Evolutionary conservation across 2,113 vertebrate species (phyloP), one percentile per base, ranked within the genome.

Genomic region (Chionis minor): DNA sequence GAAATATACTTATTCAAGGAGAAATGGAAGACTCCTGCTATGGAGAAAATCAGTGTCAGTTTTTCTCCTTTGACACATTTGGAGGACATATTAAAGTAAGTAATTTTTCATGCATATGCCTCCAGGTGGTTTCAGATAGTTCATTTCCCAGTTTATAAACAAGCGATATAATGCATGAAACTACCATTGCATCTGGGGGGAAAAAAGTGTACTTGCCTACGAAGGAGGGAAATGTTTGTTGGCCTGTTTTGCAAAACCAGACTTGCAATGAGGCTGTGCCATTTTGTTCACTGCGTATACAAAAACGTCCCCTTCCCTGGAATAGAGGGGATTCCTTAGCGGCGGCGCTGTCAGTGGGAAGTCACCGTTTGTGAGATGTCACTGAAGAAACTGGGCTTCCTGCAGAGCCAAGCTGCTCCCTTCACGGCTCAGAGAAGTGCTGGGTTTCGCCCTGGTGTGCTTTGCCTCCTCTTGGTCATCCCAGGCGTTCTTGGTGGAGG

Each of bases 1-100:
- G 95, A 91, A 97, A 95, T 86, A 85, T 77, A 69, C 45, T 88
- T 82, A 96, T 94, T 78, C 80, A 97, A 95, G 96, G 95, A 95
- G 90, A 97, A 96, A 92, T 89, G 84, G 94, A 98, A 91, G 94
- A 90, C 23, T 82, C 84, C 24, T 96, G 94, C 78, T 90, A 95
- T 23, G 97, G 96, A 65, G 56, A 80, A 81, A 94, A 97, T 69
- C 61, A 69, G 13, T 92, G 88, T 22, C 88, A 94, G 40, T 92
- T 97, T 97, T 97, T 96, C 80, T 94, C 88, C 83, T 97, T 91
- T 69, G 91, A 91, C 30, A 84, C 89, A 4, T 96, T 98, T 4
- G 66, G 96, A 96, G 91, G 94, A 56, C 93, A 97, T 49, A 86
- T 95, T 51, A 96, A 96, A 97, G 97, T 98, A 88, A 98, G 97